phyloP scores from a whole-genome alignment of 2,113 vertebrate species.

The Vombatus ursinus region DNA sequence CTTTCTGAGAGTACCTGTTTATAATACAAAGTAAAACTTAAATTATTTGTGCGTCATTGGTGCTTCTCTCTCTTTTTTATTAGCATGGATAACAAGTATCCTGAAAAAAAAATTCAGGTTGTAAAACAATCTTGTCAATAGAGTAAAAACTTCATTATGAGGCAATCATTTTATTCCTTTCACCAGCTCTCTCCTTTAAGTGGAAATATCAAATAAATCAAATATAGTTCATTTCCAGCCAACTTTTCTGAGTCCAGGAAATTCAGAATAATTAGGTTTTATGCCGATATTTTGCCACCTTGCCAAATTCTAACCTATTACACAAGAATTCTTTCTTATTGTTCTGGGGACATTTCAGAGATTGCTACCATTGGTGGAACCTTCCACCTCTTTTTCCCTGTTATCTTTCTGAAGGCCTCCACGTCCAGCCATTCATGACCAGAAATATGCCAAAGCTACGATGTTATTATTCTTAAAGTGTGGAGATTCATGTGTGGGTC shows the following conservation, averaged over 20 bases:
- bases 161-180: slow-evolving; percentile 51
- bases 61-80: slow-evolving; percentile 55
- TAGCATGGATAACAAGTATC: slow-evolving; percentile 63
- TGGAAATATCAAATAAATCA: slow-evolving; percentile 34
- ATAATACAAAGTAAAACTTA: slow-evolving; percentile 41
- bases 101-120: slow-evolving; percentile 70
- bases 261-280: slow-evolving; percentile 37
- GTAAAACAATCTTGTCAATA: slow-evolving; percentile 64
- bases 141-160: slow-evolving; percentile 73
- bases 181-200: slow-evolving; percentile 37
- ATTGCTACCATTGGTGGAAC: background rate
- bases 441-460: slow-evolving; percentile 30
- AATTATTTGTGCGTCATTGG: slow-evolving; percentile 50
- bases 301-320: background rate
- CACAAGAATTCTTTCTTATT: background rate
- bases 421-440: slow-evolving; percentile 1
- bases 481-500: slow-evolving; percentile 15
- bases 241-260: slow-evolving; percentile 9
- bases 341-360: background rate
- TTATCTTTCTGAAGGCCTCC: background rate
- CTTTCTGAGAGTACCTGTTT: slow-evolving; percentile 3
- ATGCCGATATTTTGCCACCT: background rate
- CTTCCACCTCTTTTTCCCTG: background rate
- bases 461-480: background rate
- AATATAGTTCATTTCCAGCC: slow-evolving; percentile 23